Conservation (phyloP, 2,888 invertebrate genomes). For the Hybos culiciformis region DNA sequence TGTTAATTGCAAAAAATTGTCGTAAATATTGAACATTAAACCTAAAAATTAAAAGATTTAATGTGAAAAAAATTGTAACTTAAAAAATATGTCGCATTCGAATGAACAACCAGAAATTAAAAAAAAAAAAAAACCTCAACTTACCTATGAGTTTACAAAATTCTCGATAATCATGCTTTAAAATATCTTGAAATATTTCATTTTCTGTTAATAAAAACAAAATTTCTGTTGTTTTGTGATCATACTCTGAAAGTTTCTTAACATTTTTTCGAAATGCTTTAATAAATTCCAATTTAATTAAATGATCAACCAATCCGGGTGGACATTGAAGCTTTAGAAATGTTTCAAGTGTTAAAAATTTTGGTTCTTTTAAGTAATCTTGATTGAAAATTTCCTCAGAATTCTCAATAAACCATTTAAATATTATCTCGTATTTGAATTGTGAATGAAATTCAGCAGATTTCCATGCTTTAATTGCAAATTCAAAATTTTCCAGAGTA, state of each 20-base stretch:
- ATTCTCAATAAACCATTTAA: slow-evolving; percentile 24
- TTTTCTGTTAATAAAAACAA: slow-evolving; percentile 20
- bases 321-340: slow-evolving; percentile 21
- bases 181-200: slow-evolving; percentile 25
- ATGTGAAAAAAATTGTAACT: no score
- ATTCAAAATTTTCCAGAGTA: slow-evolving; percentile 24
- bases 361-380: slow-evolving; percentile 3
- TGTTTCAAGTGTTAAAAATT: slow-evolving; percentile 17
- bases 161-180: slow-evolving; percentile 20
- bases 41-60: slow-evolving; percentile 19
- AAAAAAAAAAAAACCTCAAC: no score
- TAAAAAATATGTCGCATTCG: no score
- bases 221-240: slow-evolving; percentile 16
- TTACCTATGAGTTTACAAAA: slow-evolving; percentile 15
- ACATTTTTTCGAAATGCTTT: slow-evolving; percentile 15
- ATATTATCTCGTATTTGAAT: slow-evolving; percentile 28
- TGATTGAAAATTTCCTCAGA: background rate
- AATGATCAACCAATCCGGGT: slow-evolving; percentile 22
- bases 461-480: slow-evolving; percentile 31
- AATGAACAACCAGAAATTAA: no score
- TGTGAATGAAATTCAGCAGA: slow-evolving; percentile 27
- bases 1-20: background rate
- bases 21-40: slow-evolving; percentile 21
- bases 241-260: background rate
- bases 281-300: slow-evolving; percentile 20